Evolutionary conservation across 2,888 invertebrate genomes (phyloP), one percentile per base, ranked within the genome.

Genomic region (Aspidiotus rigidus): DNA sequence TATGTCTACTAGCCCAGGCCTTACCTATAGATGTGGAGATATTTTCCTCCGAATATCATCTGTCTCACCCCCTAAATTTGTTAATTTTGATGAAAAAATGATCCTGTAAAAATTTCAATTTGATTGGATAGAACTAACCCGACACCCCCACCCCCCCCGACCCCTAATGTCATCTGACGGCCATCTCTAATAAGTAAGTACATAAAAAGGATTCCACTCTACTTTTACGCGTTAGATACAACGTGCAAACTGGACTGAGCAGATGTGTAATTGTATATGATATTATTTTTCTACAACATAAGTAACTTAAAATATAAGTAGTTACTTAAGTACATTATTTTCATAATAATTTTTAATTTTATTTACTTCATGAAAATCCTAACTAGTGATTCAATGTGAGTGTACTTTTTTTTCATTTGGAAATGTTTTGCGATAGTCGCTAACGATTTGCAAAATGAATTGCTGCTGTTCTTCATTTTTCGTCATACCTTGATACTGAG

Each of bases 361-460:
- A n/a, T n/a, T n/a, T n/a, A n/a, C n/a, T n/a, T n/a, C n/a, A n/a
- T n/a, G n/a, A n/a, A n/a, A n/a, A n/a, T n/a, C n/a, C n/a, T n/a
- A n/a, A n/a, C n/a, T n/a, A n/a, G n/a, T n/a, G n/a, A n/a, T n/a
- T n/a, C n/a, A n/a, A n/a, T n/a, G n/a, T n/a, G n/a, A n/a, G n/a
- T n/a, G n/a, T n/a, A n/a, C n/a, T n/a, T 40, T 9, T 7, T 17
- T 39, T 10, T 60, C 60, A 39, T 9, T 39, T 9, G 60, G 60
- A 60, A 39, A 60, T 39, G 7, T 8, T 60, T 60, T 16, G 7
- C 60, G 39, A 39, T 60, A 60, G 3, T 60, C 7, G 8, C 39
- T 17, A 39, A 60, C 60, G 3, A 62, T 15, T 62, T 62, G 62
- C 15, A 62, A 15, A 6, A 62, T 9, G 42, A 62, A 42, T 11